Evolutionary conservation across 2,113 vertebrate species (phyloP), one percentile per base, ranked within the genome.

Genomic region (Rallus limicola): DNA sequence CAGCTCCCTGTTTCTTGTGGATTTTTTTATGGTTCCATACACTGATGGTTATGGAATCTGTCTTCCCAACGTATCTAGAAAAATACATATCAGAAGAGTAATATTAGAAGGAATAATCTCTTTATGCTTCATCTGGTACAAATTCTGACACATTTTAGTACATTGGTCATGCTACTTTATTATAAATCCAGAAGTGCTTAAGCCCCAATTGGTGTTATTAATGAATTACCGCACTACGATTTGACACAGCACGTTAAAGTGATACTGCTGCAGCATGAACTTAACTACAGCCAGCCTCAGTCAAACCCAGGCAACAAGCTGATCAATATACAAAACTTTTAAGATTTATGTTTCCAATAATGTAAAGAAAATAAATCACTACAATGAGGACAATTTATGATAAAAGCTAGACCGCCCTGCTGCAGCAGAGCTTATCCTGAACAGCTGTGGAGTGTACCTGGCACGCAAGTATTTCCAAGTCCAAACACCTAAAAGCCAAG

Each of bases 11-110:
- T 86, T 99, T 99, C 98, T 99, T 99, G 97, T 99, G 99, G 94
- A 99, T 99, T 98, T 99, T 99, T 98, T 99, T 99, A 97, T 99
- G 99, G 98, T 99, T 99, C 99, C 99, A 99, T 96, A 99, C 98
- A 21, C 99, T 99, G 98, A 99, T 99, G 93, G 99, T 99, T 97
- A 99, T 99, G 46, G 99, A 99, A 98, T 99, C 99, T 2, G 98
- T 99, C 96, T 99, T 99, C 72, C 99, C 99, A 92, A 99, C 99
- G 38, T 99, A 99, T 88, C 99, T 99, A 96, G 81, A 95, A 96
- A 81, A 85, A 94, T 6, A 91, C 11, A 58, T 29, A 83, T 67
- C 34, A 64, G 55, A 79, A 92, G 65, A 68, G 34, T 52, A 15
- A 68, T 60, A 89, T 93, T 74, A 95, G 77, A 62, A 84, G 80